Base-by-base conservation (phyloP, 2,888 invertebrate genomes). In the Drosophila kanekoi region DNA sequence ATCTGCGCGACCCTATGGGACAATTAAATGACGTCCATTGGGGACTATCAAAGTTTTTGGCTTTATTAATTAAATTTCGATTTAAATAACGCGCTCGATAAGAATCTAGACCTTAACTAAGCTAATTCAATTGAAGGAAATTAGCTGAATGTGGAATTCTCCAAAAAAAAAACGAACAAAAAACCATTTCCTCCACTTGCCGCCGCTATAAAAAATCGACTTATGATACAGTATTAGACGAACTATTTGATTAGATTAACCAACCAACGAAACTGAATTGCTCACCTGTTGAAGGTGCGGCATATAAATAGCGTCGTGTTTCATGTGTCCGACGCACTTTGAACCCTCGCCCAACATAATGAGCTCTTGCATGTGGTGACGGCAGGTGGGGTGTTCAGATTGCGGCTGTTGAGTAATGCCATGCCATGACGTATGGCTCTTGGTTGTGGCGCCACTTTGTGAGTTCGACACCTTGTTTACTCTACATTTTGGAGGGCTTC, bases 251-350 rank as follows among this genome's bases (percentile, higher is more conserved):
- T 81, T 70, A 84, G 81, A 81, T 81, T 81, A 60, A 35, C 23
- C 16, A 47, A 33, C 23, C 18, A 38, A 66, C 28, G 2, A 44
- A 43, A 11, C 32, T 37, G n/a, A 16, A 33, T 16, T 43, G 14
- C 57, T 38, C 43, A 54, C 60, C 44, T 63, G 49, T 35, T n/a
- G 32, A n/a, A 54, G 28, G 51, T 52, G 57, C 5, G 14, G 14
- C 13, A 47, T 79, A 68, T 49, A 84, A 81, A 81, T 84, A 81
- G 68, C 43, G 0, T 11, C 6, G 43, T 76, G 70, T 62, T 70
- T 81, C 81, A 81, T 70, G 45, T 54, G 23, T n/a, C 33, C 52
- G 44, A 35, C 43, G 76, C 38, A 73, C 81, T 84, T 81, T 81
- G 79, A 69, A 70, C 79, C 74, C 33, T 38, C 53, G 16, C 23